Evolutionary conservation across 1,140 invertebrate species (phyloP).

Genomic region (Ceratitis capitata): DNA sequence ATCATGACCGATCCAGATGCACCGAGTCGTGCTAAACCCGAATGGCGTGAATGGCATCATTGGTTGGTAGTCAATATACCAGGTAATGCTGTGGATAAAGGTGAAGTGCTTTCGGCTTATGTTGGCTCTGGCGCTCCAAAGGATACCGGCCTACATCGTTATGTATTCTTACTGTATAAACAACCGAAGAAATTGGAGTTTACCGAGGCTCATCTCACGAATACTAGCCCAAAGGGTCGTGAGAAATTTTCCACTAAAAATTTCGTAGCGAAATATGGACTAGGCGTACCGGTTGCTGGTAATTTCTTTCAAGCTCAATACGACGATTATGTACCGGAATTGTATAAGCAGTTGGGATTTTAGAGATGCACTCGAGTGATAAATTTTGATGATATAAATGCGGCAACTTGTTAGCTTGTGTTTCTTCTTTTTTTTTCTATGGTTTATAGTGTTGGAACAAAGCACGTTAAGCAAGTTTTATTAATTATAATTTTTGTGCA

Average conservation of each 20-base stretch:
- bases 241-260: conserved; percentile 79
- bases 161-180: conserved; percentile 87
- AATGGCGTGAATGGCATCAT: conserved; percentile 87
- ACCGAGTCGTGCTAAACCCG: conserved; percentile 79
- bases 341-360: conserved; percentile 41
- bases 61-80: conserved; percentile 94
- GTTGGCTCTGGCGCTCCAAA: conserved; percentile 85
- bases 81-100: conserved; percentile 75
- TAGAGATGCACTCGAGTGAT: neutral
- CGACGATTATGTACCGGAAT: conserved; percentile 87
- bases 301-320: conserved; percentile 91
- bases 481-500: neutral
- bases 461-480: neutral
- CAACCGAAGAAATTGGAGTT: conserved; percentile 70
- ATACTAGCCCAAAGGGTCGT: conserved; percentile 73
- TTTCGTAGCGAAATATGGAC: conserved; percentile 84
- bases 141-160: conserved; percentile 86
- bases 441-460: neutral
- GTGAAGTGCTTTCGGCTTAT: conserved; percentile 85
- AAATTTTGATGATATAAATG: no score
- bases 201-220: conserved; percentile 46
- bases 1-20: conserved; percentile 70
- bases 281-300: conserved; percentile 84
- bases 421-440: neutral
- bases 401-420: neutral